Evolutionary conservation across 2,888 invertebrate genomes (phyloP).

Genomic region (Meloe dianella): DNA sequence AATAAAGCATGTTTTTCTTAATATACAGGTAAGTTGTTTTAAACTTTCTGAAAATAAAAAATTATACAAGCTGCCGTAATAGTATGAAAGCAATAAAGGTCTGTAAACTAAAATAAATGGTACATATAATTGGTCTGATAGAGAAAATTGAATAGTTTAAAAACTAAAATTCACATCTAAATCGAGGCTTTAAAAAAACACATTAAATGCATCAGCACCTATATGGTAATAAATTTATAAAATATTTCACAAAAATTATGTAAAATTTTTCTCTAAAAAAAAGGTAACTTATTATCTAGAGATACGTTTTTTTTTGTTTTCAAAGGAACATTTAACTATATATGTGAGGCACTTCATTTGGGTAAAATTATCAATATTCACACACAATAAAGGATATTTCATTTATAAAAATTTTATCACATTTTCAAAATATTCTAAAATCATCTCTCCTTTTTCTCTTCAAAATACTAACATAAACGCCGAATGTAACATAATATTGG

Average conservation of each 20-base stretch:
- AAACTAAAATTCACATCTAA: not conserved
- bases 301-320: constrained; percentile 26
- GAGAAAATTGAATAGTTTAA: constrained; percentile 13
- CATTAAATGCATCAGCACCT: constrained; percentile 29
- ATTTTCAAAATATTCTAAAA: constrained; percentile 25
- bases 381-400: constrained; percentile 39
- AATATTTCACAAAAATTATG: constrained; percentile 33
- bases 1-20: constrained; percentile 39
- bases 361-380: constrained; percentile 43
- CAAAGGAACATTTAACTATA: constrained; percentile 46
- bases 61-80: constrained; percentile 32
- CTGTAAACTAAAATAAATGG: constrained; percentile 6
- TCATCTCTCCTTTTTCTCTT: not conserved
- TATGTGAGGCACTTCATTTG: constrained; percentile 48
- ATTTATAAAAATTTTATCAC: constrained; percentile 30
- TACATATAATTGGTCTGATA: not conserved
- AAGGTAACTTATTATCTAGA: constrained; percentile 42
- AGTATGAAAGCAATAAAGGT: constrained; percentile 26
- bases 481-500: not conserved
- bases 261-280: constrained; percentile 32
- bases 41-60: constrained; percentile 14
- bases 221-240: constrained; percentile 15
- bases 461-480: constrained; percentile 9
- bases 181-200: constrained; percentile 20
- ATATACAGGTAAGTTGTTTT: constrained; percentile 28